Base-by-base conservation (phyloP, 2,113 vertebrate genomes). In the Mus pahari region DNA sequence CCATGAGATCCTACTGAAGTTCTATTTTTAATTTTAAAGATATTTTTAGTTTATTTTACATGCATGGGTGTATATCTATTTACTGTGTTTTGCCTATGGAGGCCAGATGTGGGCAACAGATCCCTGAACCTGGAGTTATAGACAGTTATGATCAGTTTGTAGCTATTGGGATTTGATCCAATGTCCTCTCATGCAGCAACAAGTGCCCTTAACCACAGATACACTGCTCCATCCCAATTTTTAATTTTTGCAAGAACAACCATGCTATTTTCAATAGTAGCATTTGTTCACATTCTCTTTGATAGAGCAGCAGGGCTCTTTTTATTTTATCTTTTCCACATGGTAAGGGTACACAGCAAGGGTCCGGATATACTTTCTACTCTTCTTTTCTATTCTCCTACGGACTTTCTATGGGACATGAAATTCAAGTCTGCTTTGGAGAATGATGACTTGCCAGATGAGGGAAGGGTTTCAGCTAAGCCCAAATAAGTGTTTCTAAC, bases 301-400 rank as follows among this genome's bases (percentile, higher is more conserved):
- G 64, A 66, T 31, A 66, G 64, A 66, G 12, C 8, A 66, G 9
- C 64, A 66, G 64, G 9, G 26, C 31, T 66, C 26, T 31, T 66
- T 66, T 66, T 64, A 64, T 62, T 62, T 62, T 62, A 62, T 22
- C 24, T 62, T 62, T 62, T 62, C 60, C 60, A 62, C 60, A 7
- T 22, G 22, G 93, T 95, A 91, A 71, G 87, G 73, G 39, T 94
- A 89, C 19, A 88, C 87, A 89, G 93, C 95, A 48, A 90, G 89
- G 90, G 94, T 96, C 96, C 94, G 75, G 96, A 97, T 98, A 86
- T 95, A 95, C 90, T 97, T 92, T 96, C 50, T 94, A 68, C 33
- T 96, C 60, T 53, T 90, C 39, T 96, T 48, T 48, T 93, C 68
- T 83, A 17, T 96, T 64, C 53, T 79, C 92, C 94, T 79, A 45